A percentile compares a stretch with the other conserved stretches of the same genome.
phyloP scores from a whole-genome alignment of 2,113 vertebrate species.

The Xenotilapia leptura region DNA sequence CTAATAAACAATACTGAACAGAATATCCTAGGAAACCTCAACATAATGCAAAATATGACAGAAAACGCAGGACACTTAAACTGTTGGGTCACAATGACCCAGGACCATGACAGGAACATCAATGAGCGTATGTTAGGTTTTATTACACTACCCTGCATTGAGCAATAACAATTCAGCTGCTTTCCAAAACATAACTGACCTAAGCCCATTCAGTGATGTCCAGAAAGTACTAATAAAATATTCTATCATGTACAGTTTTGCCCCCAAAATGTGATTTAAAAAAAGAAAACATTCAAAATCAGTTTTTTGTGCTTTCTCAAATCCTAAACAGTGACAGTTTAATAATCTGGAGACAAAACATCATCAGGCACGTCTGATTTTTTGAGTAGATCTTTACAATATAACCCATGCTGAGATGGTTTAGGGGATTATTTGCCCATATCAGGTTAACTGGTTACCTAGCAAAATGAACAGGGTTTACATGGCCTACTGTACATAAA shows the following conservation, averaged over 20 bases:
- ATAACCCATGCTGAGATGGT: accelerated
- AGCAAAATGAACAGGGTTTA: neutral
- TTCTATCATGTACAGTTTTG: neutral
- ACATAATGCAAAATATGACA: neutral
- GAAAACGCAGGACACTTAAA: neutral
- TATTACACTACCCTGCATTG: neutral
- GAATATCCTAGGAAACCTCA: neutral
- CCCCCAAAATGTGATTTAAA: accelerated
- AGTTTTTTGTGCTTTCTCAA: neutral
- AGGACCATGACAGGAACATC: neutral
- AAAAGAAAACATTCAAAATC: accelerated
- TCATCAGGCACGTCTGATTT: neutral
- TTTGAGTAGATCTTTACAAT: neutral
- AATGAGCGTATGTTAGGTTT: accelerated
- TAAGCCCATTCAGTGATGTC: neutral
- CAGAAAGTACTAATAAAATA: neutral
- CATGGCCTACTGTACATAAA: accelerated
- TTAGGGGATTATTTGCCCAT: neutral
- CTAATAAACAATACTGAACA: neutral
- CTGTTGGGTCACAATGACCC: neutral
- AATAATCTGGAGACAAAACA: neutral
- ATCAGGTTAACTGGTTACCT: neutral
- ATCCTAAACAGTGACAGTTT: neutral
- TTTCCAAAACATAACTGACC: neutral
- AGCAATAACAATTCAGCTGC: neutral